Evolutionary conservation across 2,797 vertebrate species (phyloP).

Genomic region (Tauraco hartlaubi): DNA sequence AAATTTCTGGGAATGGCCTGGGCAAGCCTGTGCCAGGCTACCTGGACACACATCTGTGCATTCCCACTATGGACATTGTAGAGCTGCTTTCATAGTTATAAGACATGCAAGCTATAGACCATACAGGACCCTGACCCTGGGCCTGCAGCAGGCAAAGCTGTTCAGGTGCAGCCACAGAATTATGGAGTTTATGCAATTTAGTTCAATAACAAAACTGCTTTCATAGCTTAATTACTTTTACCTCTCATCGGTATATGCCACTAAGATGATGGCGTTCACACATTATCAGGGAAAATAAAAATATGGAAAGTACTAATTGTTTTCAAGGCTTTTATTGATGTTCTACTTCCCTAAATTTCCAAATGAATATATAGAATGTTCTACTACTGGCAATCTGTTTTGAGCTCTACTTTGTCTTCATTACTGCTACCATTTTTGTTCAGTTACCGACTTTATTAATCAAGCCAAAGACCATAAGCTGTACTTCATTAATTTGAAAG

Average conservation of each 20-base stretch:
- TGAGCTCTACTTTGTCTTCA: slow-evolving; percentile 26
- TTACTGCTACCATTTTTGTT: slow-evolving; percentile 47
- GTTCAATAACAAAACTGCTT: background rate
- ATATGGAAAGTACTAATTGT: background rate
- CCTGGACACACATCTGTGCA: background rate
- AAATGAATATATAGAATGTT: background rate
- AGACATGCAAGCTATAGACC: background rate
- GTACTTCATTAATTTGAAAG: slow-evolving; percentile 62
- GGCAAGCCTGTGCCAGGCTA: background rate
- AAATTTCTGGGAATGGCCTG: background rate
- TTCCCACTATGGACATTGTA: background rate
- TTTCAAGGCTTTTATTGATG: slow-evolving; percentile 21
- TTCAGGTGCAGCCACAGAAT: background rate
- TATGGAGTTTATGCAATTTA: background rate
- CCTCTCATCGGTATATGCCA: background rate
- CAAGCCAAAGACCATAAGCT: slow-evolving; percentile 35
- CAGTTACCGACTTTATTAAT: slow-evolving; percentile 63
- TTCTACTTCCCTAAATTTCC: slow-evolving; percentile 15
- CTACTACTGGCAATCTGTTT: background rate
- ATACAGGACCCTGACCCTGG: background rate
- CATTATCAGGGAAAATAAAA: background rate
- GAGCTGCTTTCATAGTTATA: background rate
- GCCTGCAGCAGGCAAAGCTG: background rate
- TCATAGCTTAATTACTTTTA: background rate
- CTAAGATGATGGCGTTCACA: background rate